Conservation (phyloP, 2,888 invertebrate species). For the Drosophila anceps region DNA sequence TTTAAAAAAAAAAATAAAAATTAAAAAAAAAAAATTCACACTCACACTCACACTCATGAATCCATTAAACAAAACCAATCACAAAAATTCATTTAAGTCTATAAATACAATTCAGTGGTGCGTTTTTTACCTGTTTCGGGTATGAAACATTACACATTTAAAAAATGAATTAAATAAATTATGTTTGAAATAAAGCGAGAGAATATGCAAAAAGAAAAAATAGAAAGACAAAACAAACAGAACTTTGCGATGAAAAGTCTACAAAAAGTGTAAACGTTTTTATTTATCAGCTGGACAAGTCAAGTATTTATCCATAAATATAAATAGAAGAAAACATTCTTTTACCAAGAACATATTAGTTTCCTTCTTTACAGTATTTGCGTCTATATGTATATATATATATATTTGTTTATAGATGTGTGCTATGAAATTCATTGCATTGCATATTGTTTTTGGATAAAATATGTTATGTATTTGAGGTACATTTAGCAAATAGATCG, state of each 20-base stretch:
- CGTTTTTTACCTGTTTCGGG: constrained; percentile 70
- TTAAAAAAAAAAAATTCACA: not conserved
- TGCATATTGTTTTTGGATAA: constrained; percentile 6
- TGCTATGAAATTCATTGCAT: not conserved
- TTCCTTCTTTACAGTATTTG: not conserved
- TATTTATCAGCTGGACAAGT: constrained; percentile 33
- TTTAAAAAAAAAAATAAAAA: not conserved
- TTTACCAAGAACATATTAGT: not conserved
- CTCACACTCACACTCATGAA: constrained; percentile 32
- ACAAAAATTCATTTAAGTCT: constrained; percentile 26
- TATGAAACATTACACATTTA: constrained; percentile 66
- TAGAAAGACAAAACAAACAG: constrained; percentile 33
- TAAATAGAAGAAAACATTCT: constrained; percentile 26
- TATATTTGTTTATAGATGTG: not conserved
- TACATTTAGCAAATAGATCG: constrained; percentile 25
- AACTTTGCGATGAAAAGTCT: constrained; percentile 63
- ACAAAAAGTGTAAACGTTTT: constrained; percentile 43
- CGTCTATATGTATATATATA: not conserved
- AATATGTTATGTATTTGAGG: constrained; percentile 4
- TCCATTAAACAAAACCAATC: constrained; percentile 31
- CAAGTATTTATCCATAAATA: constrained; percentile 11
- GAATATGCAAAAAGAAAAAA: constrained; percentile 31
- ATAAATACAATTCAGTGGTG: constrained; percentile 72
- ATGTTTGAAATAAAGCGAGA: constrained; percentile 60
- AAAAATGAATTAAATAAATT: constrained; percentile 25